Base-by-base conservation (phyloP, 2,113 vertebrate species). In the Equus quagga region DNA sequence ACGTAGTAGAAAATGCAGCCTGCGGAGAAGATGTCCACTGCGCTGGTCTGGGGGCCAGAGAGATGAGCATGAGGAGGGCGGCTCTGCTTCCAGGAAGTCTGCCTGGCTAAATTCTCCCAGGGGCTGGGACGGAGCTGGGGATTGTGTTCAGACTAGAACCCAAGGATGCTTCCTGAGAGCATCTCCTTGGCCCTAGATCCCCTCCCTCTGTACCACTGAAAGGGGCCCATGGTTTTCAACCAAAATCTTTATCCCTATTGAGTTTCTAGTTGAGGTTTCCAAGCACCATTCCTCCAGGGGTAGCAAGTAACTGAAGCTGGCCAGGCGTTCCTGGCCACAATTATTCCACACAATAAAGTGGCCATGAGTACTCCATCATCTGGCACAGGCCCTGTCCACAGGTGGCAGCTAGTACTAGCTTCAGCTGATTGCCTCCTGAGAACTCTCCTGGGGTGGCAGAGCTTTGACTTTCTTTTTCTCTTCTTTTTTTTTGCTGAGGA, bases 1-100 rank as follows among this genome's bases (percentile, higher is more conserved):
- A 99, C 99, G 0, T 99, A 99, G 98, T 99, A 99, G 98, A 99
- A 99, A 72, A 99, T 62, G 4, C 99, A 99, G 89, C 99, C 99
- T 0, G 99, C 99, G 0, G 99, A 99, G 99, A 99, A 99, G 95
- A 99, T 99, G 83, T 99, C 99, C 98, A 99, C 99, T 0, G 99
- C 99, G 0, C 99, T 98, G 0, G 99, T 99, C 99, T 99, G 98
- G 7, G 89, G 89, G 94, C 88, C 96, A 82, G 0, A 0, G 54
- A 36, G 28, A 3, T 0, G 23, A 11, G 26, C 0, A 0, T 84
- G 2, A 96, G 76, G 9, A 75, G 44, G 65, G 31, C 1, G 60
- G 3, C 26, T 12, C 69, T 8, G 65, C 26, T 28, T 41, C 80
- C 5, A 6, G 49, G 73, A 67, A 72, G 51, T 5, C 41, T 5